Evolutionary conservation across 2,797 vertebrate genomes (phyloP), one percentile per base, ranked within the genome.

Genomic region (Muraenolepis orangiensis): DNA sequence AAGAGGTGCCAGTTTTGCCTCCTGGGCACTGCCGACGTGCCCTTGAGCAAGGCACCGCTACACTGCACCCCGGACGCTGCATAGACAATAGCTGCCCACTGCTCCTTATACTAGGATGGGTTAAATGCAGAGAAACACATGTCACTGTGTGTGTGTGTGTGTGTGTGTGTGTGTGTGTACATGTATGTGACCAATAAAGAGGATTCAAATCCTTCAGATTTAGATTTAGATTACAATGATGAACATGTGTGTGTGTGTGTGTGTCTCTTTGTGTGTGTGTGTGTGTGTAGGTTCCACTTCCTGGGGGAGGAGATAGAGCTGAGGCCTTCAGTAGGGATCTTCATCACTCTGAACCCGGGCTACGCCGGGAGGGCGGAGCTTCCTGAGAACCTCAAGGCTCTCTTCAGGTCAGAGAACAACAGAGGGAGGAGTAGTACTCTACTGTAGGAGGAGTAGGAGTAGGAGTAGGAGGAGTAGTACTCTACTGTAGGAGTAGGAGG

Each of bases 281-380:
- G 28, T 82, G 36, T 40, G 1, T 72, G 10, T 71, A 95, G 95
- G 81, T 95, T 96, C 75, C 88, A 91, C 73, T 94, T 96, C 87
- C 88, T 93, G 71, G 92, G 93, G 30, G 92, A 94, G 75, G 93
- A 89, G 80, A 93, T 91, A 64, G 93, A 95, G 75, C 81, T 96
- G 72, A 94, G 92, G 86, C 81, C 90, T 20, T 88, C 87, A 6
- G 92, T 95, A 46, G 95, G 95, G 23, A 94, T 96, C 81, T 96
- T 95, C 78, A 93, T 95, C 81, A 93, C 90, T 66, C 80, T 93
- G 81, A 95, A 95, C 82, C 90, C 91, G n/a, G 93, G 92, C 77
- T 95, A 95, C 64, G 95, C 95, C 26, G 94, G 94, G 3, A 92
- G 94, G 84, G 87, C 90, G 3, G 90, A 87, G 77, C 91, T 95